Conservation (phyloP, 1,140 invertebrate species). For the Ptiloglossa arizonensis region DNA sequence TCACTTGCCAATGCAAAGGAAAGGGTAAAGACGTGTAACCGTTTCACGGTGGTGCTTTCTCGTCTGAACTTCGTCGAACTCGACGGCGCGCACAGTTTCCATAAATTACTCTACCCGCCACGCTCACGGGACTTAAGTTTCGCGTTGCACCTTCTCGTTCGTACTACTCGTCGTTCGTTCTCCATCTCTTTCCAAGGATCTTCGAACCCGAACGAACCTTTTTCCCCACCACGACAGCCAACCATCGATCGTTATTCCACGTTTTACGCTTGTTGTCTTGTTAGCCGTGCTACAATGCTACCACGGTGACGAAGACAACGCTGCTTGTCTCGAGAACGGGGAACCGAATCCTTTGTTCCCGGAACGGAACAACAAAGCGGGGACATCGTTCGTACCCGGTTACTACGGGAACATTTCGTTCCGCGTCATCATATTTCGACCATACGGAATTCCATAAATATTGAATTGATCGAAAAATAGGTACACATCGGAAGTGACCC, state of each 20-base stretch:
- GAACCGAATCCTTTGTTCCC: background rate
- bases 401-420: no score
- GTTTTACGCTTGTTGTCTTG: background rate
- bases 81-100: constrained; percentile 53
- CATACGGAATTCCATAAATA: background rate
- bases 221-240: background rate
- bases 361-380: background rate
- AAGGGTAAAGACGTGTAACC: constrained; percentile 53
- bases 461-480: background rate
- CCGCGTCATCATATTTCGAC: no score
- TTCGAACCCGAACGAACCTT: background rate
- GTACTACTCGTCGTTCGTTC: no score
- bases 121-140: constrained; percentile 41
- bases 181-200: no score
- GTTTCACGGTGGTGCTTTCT: constrained; percentile 40
- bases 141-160: background rate
- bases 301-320: background rate
- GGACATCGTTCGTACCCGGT: no score
- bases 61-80: constrained; percentile 46
- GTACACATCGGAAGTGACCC: no score
- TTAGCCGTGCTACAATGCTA: background rate
- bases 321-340: no score
- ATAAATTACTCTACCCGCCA: constrained; percentile 56
- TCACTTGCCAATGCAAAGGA: constrained; percentile 33
- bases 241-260: constrained; percentile 5